phyloP scores from a whole-genome alignment of 2,797 vertebrate genomes.

The Cirrhinus mrigala region DNA sequence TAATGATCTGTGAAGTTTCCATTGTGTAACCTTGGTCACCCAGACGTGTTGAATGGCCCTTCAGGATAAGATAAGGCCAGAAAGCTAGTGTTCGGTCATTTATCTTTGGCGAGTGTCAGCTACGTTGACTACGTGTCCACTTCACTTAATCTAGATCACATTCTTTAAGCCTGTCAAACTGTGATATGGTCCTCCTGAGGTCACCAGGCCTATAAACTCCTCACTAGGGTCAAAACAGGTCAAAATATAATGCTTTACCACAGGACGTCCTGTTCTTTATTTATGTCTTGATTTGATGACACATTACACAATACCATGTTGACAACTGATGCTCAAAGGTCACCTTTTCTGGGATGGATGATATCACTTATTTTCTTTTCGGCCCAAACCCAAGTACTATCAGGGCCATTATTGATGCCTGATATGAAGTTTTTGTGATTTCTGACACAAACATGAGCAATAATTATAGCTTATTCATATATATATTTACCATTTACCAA shows the following conservation, averaged over 20 bases:
- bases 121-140: slow-evolving; percentile 27
- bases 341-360: neutral
- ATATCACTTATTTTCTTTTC: neutral
- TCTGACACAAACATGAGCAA: neutral
- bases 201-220: slow-evolving; percentile 25
- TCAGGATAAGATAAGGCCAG: slow-evolving; percentile 42
- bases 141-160: slow-evolving; percentile 26
- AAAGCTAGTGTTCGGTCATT: slow-evolving; percentile 22
- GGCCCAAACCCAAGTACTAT: neutral
- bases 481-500: no score
- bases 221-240: slow-evolving; percentile 16
- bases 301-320: neutral
- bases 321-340: neutral
- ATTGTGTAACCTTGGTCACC: slow-evolving; percentile 35
- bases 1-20: slow-evolving; percentile 25
- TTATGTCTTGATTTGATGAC: neutral
- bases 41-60: slow-evolving; percentile 28
- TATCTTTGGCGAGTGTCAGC: slow-evolving; percentile 45
- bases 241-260: slow-evolving; percentile 26
- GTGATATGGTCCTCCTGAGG: slow-evolving; percentile 34
- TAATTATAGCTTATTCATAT: neutral
- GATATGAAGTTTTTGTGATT: neutral
- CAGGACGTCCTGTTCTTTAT: neutral
- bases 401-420: neutral
- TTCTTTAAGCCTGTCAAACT: slow-evolving; percentile 37